Conservation (phyloP, 53 echinoderm and acorn worm genomes). For the Zoroaster sp. region DNA sequence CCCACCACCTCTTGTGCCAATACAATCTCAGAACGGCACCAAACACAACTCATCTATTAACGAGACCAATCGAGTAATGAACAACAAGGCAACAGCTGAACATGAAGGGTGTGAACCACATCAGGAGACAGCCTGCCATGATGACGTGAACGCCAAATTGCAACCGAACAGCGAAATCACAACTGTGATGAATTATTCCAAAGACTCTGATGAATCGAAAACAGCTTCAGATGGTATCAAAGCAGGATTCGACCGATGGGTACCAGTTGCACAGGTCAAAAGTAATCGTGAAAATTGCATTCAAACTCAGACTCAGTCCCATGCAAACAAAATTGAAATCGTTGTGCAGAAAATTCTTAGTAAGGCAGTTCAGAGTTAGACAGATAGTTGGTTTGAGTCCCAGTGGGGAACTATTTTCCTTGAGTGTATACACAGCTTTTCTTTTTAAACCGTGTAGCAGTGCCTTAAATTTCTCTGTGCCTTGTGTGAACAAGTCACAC, state of each 20-base stretch:
- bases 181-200: too few relatives aligned
- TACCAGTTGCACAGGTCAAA: background rate
- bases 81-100: too few relatives aligned
- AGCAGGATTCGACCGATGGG: background rate
- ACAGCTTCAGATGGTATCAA: background rate
- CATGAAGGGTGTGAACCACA: too few relatives aligned
- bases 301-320: background rate
- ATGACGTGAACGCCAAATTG: background rate
- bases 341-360: slow-evolving; percentile 63
- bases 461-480: too few relatives aligned
- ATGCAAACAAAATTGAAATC: slow-evolving; percentile 60
- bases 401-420: too few relatives aligned
- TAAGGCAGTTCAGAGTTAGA: slow-evolving; percentile 41
- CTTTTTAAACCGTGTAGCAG: too few relatives aligned
- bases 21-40: background rate
- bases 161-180: too few relatives aligned
- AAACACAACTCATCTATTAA: background rate
- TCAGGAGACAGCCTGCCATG: background rate
- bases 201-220: background rate
- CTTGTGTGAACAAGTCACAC: too few relatives aligned
- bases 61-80: too few relatives aligned
- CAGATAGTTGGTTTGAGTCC: background rate
- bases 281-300: background rate
- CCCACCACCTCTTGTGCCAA: slow-evolving; percentile 24
- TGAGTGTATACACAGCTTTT: too few relatives aligned